phyloP scores from a whole-genome alignment of 2,113 vertebrate species.

The Burhinus bistriatus region DNA sequence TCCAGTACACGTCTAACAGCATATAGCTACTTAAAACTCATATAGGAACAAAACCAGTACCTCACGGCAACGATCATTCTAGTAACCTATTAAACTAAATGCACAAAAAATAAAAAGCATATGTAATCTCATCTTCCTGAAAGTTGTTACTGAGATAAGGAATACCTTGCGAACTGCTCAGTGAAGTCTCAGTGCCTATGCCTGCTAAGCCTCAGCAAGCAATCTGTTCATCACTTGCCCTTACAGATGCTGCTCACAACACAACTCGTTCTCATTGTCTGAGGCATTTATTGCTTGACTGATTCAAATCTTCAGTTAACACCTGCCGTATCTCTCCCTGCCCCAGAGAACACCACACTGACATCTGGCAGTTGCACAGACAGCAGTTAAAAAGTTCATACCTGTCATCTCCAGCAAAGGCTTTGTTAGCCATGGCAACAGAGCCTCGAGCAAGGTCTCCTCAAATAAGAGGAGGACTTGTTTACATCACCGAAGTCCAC shows the following conservation, averaged over 20 bases:
- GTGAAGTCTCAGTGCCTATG: neutral
- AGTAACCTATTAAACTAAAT: neutral
- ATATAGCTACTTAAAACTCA: neutral
- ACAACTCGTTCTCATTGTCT: neutral
- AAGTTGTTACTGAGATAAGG: neutral
- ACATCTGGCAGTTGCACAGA: neutral
- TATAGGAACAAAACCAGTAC: neutral
- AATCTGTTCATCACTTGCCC: neutral
- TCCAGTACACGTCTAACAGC: neutral
- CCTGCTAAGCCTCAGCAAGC: neutral
- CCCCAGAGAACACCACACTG: neutral
- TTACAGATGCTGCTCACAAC: neutral
- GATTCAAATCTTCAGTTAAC: constrained; percentile 28
- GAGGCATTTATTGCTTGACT: constrained; percentile 34
- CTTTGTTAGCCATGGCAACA: neutral
- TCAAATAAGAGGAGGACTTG: neutral
- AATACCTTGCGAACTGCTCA: fast-evolving
- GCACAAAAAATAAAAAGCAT: neutral
- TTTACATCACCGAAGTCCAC: fast-evolving
- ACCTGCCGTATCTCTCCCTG: neutral
- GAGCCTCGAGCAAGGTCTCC: neutral
- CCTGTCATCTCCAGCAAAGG: neutral
- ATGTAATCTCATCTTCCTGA: neutral
- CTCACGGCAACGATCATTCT: fast-evolving
- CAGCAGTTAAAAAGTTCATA: neutral